phyloP scores from a whole-genome alignment of 2,888 invertebrate genomes.

The Orthosia gracilis region DNA sequence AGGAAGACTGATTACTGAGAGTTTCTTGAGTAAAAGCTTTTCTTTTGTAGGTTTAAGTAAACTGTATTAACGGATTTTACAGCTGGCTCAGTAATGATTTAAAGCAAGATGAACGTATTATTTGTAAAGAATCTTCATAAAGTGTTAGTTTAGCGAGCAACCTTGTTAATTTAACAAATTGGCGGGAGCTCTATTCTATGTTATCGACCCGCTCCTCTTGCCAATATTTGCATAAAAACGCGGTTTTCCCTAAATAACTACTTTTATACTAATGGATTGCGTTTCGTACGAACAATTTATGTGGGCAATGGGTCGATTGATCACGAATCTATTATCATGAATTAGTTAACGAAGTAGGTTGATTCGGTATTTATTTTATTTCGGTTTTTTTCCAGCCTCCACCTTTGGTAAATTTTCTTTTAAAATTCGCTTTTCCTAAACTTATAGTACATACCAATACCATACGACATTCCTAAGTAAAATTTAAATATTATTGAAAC shows the following conservation, averaged over 20 bases:
- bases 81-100: background rate
- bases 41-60: slow-evolving; percentile 18
- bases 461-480: no score
- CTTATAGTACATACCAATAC: background rate
- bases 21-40: slow-evolving; percentile 26
- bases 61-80: background rate
- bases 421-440: background rate
- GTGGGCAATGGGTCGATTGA: slow-evolving; percentile 22
- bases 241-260: slow-evolving; percentile 51
- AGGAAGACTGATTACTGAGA: slow-evolving; percentile 40
- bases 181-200: slow-evolving; percentile 29
- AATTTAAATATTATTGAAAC: no score
- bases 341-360: slow-evolving; percentile 3
- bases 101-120: background rate
- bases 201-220: slow-evolving; percentile 46
- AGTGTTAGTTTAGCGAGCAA: background rate
- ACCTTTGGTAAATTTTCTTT: background rate
- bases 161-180: slow-evolving; percentile 35
- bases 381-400: no score
- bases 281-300: slow-evolving; percentile 35
- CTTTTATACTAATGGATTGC: slow-evolving; percentile 58
- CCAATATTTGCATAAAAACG: slow-evolving; percentile 63
- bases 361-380: background rate
- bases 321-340: slow-evolving; percentile 34
- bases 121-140: background rate